Conservation (phyloP, 1,140 invertebrate species). For the Contarinia nasturtii region DNA sequence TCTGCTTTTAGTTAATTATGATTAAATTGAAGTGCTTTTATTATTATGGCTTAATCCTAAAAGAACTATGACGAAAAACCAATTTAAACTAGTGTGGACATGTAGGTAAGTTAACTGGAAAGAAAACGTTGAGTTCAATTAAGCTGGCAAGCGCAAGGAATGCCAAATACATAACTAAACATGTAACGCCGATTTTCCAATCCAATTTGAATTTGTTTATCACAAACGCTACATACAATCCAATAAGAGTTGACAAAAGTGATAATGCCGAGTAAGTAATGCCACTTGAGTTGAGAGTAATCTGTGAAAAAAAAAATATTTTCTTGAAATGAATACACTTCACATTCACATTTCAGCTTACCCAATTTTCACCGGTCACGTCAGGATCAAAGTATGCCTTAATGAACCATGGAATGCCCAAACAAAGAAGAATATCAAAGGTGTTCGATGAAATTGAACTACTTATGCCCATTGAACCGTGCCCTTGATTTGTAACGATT, state of each 20-base stretch:
- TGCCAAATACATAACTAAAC: conserved; percentile 46
- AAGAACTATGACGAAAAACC: background rate
- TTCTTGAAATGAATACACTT: conserved; percentile 34
- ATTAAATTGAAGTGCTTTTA: no score
- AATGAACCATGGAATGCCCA: conserved; percentile 61
- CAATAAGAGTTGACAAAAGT: conserved; percentile 43
- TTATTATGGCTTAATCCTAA: no score
- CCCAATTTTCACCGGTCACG: conserved; percentile 34
- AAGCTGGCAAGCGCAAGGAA: conserved; percentile 52
- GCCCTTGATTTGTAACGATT: conserved; percentile 58
- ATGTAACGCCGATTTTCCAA: conserved; percentile 48
- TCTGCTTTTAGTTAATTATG: no score
- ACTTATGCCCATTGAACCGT: conserved; percentile 68
- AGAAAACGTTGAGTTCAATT: conserved; percentile 62
- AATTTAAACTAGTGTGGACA: conserved; percentile 1
- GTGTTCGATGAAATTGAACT: conserved; percentile 77
- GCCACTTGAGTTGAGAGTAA: conserved; percentile 43
- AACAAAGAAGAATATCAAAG: conserved; percentile 65
- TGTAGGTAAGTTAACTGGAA: conserved; percentile 45
- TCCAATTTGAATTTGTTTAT: conserved; percentile 54
- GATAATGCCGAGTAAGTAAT: conserved; percentile 56
- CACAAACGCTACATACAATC: conserved; percentile 46
- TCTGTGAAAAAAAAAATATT: background rate
- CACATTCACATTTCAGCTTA: conserved; percentile 46
- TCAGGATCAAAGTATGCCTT: conserved; percentile 48